Evolutionary conservation across 2,113 vertebrate genomes (phyloP), one percentile per base, ranked within the genome.

Genomic region (Mustela nigripes): DNA sequence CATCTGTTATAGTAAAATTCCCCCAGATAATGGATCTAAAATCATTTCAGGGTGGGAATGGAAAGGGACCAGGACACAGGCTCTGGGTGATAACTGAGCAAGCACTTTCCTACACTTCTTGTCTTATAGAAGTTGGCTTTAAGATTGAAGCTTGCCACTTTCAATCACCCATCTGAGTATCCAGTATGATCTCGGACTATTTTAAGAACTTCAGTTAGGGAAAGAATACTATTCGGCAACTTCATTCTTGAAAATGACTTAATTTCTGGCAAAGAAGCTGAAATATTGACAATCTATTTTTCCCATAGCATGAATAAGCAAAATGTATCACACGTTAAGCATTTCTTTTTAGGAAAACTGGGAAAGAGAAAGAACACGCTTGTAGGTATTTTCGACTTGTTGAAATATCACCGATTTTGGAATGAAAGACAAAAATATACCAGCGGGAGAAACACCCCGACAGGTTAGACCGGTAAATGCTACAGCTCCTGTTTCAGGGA

Each of bases 341-440:
- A 71, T 82, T 95, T 98, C 48, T 69, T 92, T 96, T 74, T n/a
- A 93, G 69, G 73, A 92, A 96, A 96, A 85, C 1, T 48, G 53
- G 56, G 76, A 73, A 85, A 95, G 74, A 85, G 45, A 90, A 94
- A 56, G 56, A 74, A 89, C 12, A 73, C 18, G 24, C 42, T 89
- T 65, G 28, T 21, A 81, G 16, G 36, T 88, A 74, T 60, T 91
- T 89, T 92, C 63, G 3, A 82, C 84, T 95, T 89, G 15, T 39
- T 95, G 91, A 86, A 95, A 65, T 73, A 82, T 62, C 63, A 90
- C 2, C 56, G 83, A 96, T 92, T 89, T 93, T 67, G 36, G 26
- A 97, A 87, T 69, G 26, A 95, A 89, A 45, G 67, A 83, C 60
- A 96, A 89, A 98, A 97, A 87, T 63, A 90, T 24, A 79, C 14